Base-by-base conservation (phyloP, 2,113 vertebrate genomes). In the Chaetodon trifascialis region DNA sequence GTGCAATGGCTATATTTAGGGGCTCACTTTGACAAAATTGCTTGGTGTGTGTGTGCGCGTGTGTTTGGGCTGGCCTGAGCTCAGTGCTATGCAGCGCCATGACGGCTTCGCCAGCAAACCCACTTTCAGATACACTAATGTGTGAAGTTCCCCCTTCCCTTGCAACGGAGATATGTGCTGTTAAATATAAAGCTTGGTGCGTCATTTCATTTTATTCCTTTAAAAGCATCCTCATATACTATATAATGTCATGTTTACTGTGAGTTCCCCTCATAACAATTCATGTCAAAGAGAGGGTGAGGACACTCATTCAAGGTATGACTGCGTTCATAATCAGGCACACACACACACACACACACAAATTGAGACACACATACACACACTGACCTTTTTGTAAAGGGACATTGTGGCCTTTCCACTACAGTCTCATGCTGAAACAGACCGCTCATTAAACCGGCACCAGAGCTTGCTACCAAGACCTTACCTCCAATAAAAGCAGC, bases 1-100 rank as follows among this genome's bases (percentile, higher is more conserved):
- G 86, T 77, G 64, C 67, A 16, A 34, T 55, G 59, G 84, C 88
- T 92, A 92, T 89, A 92, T 92, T 93, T 91, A 94, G 88, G 85
- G 59, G 9, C 60, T 82, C 70, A 78, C 89, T 88, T 82, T 85
- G 80, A 69, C 88, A 82, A 82, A 90, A 85, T 86, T 79, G 83
- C 74, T 66, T 34, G 38, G 73, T 71, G 72, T 56, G 59, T 68
- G 40, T 40, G 52, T 81, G 49, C 76, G 73, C 71, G 68, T 52
- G 63, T 68, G 38, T 40, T 42, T 72, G 44, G 40, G 25, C 65
- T 76, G 83, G 42, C 67, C 73, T 46, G 46, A 70, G 56, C 75
- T 66, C 76, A 62, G n/a, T 80, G 55, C 72, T 56, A 76, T 60
- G 75, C 73, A 73, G 58, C 0, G 11, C 59, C 60, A 73, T 49